Percentiles rank a stretch among this genome's conserved stretches.
phyloP scores from a whole-genome alignment of 2,113 vertebrate genomes.

The Terrapene triunguis region DNA sequence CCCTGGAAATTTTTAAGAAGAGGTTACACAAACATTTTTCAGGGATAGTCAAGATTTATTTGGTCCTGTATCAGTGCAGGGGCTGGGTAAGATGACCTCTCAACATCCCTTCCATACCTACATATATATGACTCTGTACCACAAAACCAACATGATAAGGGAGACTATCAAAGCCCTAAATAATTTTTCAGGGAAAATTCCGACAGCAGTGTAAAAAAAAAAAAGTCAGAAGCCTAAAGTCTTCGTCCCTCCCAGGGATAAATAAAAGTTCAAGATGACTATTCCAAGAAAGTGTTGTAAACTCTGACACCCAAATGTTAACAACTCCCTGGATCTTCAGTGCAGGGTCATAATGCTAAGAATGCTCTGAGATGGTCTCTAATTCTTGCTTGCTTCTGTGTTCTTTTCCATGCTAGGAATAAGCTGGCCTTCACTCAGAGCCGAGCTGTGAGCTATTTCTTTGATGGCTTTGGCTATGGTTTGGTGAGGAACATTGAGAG shows the following conservation, averaged over 20 bases:
- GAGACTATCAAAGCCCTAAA: neutral
- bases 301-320: neutral
- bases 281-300: constrained; percentile 14
- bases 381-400: neutral
- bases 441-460: constrained; percentile 93
- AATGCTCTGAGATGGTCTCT: neutral
- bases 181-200: neutral
- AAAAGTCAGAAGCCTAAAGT: neutral
- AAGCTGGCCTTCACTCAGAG: constrained; percentile 97
- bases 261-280: neutral
- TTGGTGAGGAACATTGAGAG: constrained; percentile 91
- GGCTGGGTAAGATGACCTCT: neutral
- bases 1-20: neutral
- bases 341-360: neutral
- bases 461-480: constrained; percentile 94
- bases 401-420: constrained; percentile 80
- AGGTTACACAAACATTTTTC: neutral
- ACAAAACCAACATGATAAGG: neutral
- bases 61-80: neutral
- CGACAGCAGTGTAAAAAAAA: neutral
- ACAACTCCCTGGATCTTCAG: neutral
- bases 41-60: neutral
- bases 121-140: neutral
- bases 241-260: neutral
- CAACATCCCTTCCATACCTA: neutral